Evolutionary conservation across 2,888 invertebrate genomes (phyloP), one percentile per base, ranked within the genome.

Genomic region (Muschampia plurimacula): DNA sequence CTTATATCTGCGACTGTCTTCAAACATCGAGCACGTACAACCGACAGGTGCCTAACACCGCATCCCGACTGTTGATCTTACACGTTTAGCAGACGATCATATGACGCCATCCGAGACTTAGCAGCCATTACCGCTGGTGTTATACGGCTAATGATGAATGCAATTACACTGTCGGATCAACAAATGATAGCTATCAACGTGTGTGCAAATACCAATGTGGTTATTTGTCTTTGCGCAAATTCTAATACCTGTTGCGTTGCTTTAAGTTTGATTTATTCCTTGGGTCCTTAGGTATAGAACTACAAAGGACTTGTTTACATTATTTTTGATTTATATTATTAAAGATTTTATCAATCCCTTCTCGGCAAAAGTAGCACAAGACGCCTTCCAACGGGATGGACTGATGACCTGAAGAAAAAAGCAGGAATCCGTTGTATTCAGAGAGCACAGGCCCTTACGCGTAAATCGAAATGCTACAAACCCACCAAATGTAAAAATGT

Each of bases 21-120:
- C 74, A 75, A 80, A 81, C 84, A 85, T 85, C 83, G 80, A 83
- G 85, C 91, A 91, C 91, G 91, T 90, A 88, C 77, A 77, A 76
- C 76, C 80, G 80, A 83, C 89, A 87, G 86, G 83, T 84, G 82
- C 78, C 77, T 49, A 32, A 36, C 84, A 83, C 83, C 83, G 78
- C 84, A 69, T 36, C 66, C 78, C 81, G 80, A 80, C 81, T 81
- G 84, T 84, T 81, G 80, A 82, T 84, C 82, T 81, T 80, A 79
- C 81, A 77, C 80, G 81, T 80, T 83, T 81, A 85, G 74, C 83
- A 76, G 75, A 67, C 46, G 74, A 44, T 12, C 71, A 79, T 80
- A 81, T 77, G 63, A 55, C 69, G 69, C 69, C 73, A 77, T 75
- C 73, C n/a, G 55, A 41, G 39, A 62, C 69, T n/a, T 49, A 49